A percentile compares a stretch with the other conserved stretches of the same genome.
phyloP scores from a whole-genome alignment of 30 jellyfish, hydroid and myxozoan species.

The Mastigias papua region DNA sequence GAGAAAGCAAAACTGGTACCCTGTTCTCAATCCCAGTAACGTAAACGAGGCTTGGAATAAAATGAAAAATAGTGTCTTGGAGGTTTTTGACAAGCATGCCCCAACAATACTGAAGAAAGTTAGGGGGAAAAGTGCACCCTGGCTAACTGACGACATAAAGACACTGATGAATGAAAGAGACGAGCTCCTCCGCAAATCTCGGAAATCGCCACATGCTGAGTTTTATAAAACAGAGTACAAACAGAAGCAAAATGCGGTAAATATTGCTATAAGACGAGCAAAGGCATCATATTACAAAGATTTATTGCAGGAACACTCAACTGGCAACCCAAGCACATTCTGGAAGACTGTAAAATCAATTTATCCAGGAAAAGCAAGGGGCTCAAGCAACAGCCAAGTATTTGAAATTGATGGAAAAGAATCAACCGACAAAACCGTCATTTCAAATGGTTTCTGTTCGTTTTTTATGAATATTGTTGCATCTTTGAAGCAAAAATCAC shows the following conservation, averaged over 20 bases:
- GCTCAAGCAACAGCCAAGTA: background rate
- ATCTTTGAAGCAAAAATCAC: constrained; percentile 45
- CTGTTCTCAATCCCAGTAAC: constrained; percentile 17
- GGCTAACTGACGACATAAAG: constrained; percentile 66
- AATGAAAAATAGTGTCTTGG: constrained; percentile 48
- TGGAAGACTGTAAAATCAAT: constrained; percentile 56
- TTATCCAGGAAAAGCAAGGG: constrained; percentile 42
- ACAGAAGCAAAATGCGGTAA: constrained; percentile 44
- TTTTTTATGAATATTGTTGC: constrained; percentile 18
- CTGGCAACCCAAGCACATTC: constrained; percentile 61
- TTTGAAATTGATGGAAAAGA: constrained; percentile 52
- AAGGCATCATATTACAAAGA: constrained; percentile 46
- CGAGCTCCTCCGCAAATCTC: constrained; percentile 28
- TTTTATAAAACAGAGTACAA: constrained; percentile 25
- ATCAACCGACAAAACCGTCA: constrained; percentile 17
- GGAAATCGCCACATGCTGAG: constrained; percentile 42
- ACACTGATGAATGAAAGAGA: constrained; percentile 60
- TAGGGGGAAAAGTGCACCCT: constrained; percentile 73
- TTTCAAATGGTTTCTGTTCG: constrained; percentile 60
- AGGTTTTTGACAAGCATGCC: constrained; percentile 69
- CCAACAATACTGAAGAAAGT: constrained; percentile 53
- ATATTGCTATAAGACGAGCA: constrained; percentile 62
- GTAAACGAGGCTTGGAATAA: constrained; percentile 77
- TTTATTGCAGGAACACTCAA: constrained; percentile 46
- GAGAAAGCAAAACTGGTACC: constrained; percentile 49